Percentiles rank a stretch among this genome's conserved stretches.
Conservation (phyloP, 2,797 vertebrate genomes). For the Mormyrus proboscirostris region DNA sequence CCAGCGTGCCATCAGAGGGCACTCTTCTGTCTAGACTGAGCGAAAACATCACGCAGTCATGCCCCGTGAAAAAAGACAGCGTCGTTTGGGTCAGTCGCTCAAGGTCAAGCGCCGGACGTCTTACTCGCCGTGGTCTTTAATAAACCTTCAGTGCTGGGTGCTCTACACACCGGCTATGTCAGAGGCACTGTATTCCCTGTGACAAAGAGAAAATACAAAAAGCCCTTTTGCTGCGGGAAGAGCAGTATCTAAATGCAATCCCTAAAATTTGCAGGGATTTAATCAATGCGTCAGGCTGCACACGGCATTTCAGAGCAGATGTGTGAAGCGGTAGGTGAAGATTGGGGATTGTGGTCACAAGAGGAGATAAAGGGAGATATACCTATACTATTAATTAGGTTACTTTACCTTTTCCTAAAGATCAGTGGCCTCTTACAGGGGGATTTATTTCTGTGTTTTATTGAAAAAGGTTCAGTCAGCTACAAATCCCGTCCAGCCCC, state of each 20-base stretch:
- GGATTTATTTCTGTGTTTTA: constrained; percentile 16
- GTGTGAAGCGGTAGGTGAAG: background rate
- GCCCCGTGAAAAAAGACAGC: background rate
- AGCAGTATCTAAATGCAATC: background rate
- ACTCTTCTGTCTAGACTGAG: constrained; percentile 6
- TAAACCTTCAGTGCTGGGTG: background rate
- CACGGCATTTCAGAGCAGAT: background rate
- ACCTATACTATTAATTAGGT: constrained; percentile 29
- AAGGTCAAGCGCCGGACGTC: background rate
- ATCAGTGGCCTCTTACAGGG: background rate
- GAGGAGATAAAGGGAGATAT: constrained; percentile 22
- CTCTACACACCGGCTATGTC: too few species aligned
- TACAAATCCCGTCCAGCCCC: background rate
- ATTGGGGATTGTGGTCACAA: constrained; percentile 9
- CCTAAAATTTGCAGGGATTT: background rate
- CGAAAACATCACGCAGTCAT: background rate
- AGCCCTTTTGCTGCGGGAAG: background rate
- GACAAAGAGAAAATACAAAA: background rate
- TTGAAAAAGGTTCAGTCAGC: background rate
- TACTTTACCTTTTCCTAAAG: background rate
- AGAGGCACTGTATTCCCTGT: background rate
- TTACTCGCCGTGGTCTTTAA: background rate
- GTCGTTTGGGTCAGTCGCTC: background rate
- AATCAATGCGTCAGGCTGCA: background rate
- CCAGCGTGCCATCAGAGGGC: background rate